A percentile compares a stretch with the other conserved stretches of the same genome.
Evolutionary conservation across 2,888 invertebrate species (phyloP).

Genomic region (Patella ulyssiponensis): DNA sequence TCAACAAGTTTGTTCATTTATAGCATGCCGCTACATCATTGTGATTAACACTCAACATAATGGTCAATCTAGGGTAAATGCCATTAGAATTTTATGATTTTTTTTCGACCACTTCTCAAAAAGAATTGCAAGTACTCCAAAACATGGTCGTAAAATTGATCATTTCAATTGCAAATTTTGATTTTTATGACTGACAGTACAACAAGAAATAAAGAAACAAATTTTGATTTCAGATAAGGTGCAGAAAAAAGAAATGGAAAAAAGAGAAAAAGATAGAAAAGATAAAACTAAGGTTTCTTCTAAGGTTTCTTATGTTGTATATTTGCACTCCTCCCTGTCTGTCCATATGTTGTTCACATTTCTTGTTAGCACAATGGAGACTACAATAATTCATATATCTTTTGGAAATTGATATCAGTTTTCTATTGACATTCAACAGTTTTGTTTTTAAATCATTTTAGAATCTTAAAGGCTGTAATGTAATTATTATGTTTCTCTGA

Average conservation of each 20-base stretch:
- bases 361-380: background rate
- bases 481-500: too few species aligned
- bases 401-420: background rate
- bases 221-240: constrained; percentile 78
- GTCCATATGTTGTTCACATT: background rate
- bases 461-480: too few species aligned
- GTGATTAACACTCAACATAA: too few species aligned
- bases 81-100: too few species aligned
- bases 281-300: constrained; percentile 80
- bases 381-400: background rate
- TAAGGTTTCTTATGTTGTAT: background rate
- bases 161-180: background rate
- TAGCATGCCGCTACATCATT: too few species aligned
- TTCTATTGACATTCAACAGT: constrained; percentile 11
- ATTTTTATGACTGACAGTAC: constrained; percentile 23
- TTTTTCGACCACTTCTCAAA: too few species aligned
- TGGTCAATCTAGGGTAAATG: too few species aligned
- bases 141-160: background rate
- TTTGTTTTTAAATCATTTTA: background rate
- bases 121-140: too few species aligned
- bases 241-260: constrained; percentile 93
- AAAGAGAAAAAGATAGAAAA: constrained; percentile 90
- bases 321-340: background rate
- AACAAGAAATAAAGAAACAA: too few species aligned
- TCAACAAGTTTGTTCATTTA: too few species aligned